phyloP scores from a whole-genome alignment of 2,797 vertebrate genomes.

The Oophaga sylvatica region DNA sequence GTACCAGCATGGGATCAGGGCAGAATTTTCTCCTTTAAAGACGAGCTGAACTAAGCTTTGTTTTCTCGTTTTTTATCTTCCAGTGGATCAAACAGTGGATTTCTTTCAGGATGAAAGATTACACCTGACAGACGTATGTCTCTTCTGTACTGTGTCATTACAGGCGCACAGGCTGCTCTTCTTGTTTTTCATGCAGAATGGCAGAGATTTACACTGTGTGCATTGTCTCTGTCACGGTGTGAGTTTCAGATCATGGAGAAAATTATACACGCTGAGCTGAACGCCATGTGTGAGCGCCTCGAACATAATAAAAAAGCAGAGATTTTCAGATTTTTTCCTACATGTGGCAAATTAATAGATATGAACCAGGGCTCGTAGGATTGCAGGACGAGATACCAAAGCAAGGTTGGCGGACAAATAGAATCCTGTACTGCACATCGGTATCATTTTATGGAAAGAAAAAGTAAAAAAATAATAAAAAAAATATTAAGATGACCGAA shows the following conservation, averaged over 20 bases:
- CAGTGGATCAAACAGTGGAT: conserved; percentile 5
- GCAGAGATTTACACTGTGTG: background rate
- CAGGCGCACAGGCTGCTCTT: background rate
- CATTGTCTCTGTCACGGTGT: background rate
- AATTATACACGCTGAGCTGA: background rate
- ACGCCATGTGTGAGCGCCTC: background rate
- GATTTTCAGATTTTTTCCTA: background rate
- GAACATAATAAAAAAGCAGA: background rate
- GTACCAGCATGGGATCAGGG: background rate
- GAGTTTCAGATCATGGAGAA: background rate
- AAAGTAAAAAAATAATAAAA: background rate
- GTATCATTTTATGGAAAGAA: background rate
- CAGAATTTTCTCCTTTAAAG: conserved; percentile 9
- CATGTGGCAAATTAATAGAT: background rate
- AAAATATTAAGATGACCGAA: too few species aligned
- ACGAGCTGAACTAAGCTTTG: conserved; percentile 12
- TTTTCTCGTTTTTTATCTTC: background rate
- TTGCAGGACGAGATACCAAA: background rate
- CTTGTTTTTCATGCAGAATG: background rate
- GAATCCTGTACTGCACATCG: background rate
- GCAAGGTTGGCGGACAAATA: background rate
- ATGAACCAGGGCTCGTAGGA: background rate
- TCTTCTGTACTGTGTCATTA: background rate
- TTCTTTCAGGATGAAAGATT: conserved; percentile 6
- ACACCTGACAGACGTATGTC: background rate